Conservation (phyloP, 2,113 vertebrate genomes). For the Cynoglossus semilaevis region DNA sequence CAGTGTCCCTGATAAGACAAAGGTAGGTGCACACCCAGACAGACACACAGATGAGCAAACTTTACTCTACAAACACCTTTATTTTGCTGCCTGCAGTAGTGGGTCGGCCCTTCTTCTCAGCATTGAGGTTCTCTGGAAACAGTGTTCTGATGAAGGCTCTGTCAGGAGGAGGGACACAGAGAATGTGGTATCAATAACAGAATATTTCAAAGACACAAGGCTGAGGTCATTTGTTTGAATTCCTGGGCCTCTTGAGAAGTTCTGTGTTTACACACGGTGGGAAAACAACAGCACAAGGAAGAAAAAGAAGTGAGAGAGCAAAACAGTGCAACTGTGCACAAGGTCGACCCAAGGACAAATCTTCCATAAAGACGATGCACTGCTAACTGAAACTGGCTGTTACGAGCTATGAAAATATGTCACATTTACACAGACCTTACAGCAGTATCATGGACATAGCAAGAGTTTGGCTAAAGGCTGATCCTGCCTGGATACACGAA, state of each 20-base stretch:
- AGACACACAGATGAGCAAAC: background rate
- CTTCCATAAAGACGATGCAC: no score
- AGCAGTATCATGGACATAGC: no score
- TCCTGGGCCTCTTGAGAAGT: slow-evolving; percentile 36
- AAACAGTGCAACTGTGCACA: no score
- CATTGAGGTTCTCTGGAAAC: slow-evolving; percentile 94
- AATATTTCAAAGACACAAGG: slow-evolving; percentile 33
- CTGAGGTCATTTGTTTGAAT: slow-evolving; percentile 41
- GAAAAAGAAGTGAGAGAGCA: no score
- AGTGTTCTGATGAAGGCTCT: slow-evolving; percentile 93
- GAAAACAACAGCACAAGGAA: slow-evolving; percentile 14
- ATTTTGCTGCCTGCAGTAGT: slow-evolving; percentile 97
- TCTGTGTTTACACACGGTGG: slow-evolving; percentile 10
- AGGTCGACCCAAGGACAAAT: no score
- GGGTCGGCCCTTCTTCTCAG: slow-evolving; percentile 96
- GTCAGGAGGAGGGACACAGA: slow-evolving; percentile 27
- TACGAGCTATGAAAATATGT: no score
- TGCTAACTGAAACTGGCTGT: no score
- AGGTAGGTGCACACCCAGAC: slow-evolving; percentile 1
- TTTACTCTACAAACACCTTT: slow-evolving; percentile 78
- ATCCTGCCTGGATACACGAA: no score
- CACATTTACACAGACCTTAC: no score
- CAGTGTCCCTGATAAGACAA: slow-evolving; percentile 14
- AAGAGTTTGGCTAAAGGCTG: no score
- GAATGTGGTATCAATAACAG: slow-evolving; percentile 44